Conservation (phyloP, 2,797 vertebrate species). For the Sciurus vulgaris region DNA sequence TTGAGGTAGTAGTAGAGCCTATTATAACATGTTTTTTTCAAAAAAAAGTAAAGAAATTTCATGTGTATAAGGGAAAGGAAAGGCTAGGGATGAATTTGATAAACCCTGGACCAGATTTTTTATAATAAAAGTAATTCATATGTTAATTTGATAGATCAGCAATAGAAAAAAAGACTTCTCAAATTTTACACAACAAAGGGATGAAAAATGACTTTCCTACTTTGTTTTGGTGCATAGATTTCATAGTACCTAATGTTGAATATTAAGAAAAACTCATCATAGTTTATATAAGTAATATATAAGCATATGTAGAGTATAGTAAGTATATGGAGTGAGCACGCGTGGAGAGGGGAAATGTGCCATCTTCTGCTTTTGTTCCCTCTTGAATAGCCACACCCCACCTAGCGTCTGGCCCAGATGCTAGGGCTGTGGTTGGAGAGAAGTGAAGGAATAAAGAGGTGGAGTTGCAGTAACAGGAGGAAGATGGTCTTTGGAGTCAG, state of each 20-base stretch:
- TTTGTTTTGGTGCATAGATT: neutral
- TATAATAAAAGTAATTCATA: slow-evolving; percentile 31
- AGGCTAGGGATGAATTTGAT: neutral
- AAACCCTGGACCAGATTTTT: slow-evolving; percentile 2
- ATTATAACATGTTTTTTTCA: neutral
- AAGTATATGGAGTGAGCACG: too few relatives aligned
- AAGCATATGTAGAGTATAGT: too few relatives aligned
- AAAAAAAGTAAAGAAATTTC: slow-evolving; percentile 33
- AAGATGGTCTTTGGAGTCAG: neutral
- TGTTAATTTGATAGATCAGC: neutral
- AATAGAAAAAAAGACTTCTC: slow-evolving; percentile 11
- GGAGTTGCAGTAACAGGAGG: fast-evolving
- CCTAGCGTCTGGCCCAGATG: neutral
- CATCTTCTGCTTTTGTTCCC: neutral
- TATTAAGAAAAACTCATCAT: neutral
- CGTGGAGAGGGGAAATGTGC: neutral
- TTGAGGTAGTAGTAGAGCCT: neutral
- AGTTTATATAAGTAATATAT: too few relatives aligned
- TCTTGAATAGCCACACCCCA: neutral
- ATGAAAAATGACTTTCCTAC: slow-evolving; percentile 10
- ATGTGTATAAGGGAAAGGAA: neutral
- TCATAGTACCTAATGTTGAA: neutral
- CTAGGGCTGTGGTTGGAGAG: neutral
- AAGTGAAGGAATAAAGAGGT: neutral
- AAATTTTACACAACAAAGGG: neutral